These are phyloP conservation scores for Erebia aethiops DNA, from an alignment of 2,888 invertebrate species.

Conservation along the genomic window DNA sequence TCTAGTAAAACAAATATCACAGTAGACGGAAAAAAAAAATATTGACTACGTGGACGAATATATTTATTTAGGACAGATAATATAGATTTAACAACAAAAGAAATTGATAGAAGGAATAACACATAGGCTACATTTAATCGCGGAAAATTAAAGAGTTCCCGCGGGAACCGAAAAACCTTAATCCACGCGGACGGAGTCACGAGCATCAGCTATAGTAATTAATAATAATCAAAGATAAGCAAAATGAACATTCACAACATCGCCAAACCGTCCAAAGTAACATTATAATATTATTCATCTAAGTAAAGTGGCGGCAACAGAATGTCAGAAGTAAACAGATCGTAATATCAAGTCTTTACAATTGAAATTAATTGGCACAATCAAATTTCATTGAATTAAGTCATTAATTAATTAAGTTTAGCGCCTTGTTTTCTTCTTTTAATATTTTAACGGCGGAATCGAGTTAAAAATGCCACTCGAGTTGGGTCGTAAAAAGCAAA, in stretches of 20 bases:
- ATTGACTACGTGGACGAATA: too few relatives aligned
- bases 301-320: not conserved
- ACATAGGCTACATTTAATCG: too few relatives aligned
- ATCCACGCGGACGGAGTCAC: too few relatives aligned
- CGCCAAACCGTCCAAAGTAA: not conserved
- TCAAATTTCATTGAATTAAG: conserved; percentile 20
- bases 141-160: too few relatives aligned
- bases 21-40: too few relatives aligned
- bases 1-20: too few relatives aligned
- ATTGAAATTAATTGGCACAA: conserved; percentile 12
- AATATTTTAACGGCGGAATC: conserved; percentile 20
- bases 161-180: too few relatives aligned
- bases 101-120: too few relatives aligned
- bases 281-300: not conserved
- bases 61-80: too few relatives aligned
- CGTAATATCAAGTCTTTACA: conserved; percentile 8
- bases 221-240: too few relatives aligned
- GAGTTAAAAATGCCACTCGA: conserved; percentile 27
- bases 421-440: conserved; percentile 23
- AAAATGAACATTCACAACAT: not conserved
- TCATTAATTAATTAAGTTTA: conserved; percentile 21
- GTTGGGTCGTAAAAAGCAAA: conserved; percentile 20
- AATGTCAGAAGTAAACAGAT: not conserved
- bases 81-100: too few relatives aligned
- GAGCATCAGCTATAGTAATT: too few relatives aligned